Base-by-base conservation (phyloP, 2,113 vertebrate species). In the Malurus elegans region DNA sequence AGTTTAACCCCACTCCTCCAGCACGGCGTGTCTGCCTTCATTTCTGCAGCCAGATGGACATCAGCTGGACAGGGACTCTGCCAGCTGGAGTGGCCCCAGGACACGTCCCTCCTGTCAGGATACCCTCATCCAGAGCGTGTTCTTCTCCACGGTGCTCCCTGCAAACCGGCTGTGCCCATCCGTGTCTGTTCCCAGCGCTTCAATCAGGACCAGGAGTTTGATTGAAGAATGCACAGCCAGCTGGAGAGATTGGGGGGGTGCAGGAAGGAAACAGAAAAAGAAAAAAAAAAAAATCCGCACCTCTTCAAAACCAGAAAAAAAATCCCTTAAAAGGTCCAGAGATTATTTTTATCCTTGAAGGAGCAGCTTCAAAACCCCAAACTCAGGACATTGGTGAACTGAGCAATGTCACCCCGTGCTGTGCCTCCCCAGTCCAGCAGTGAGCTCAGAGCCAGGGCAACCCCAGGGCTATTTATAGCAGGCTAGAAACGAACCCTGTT, bases 331-430 rank as follows among this genome's bases (percentile, higher is more conserved):
- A 73, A 84, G 65, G 19, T 51, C 76, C n/a, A 6, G 38, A 73
- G 47, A 6, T 92, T 56, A 66, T 94, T 96, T 90, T 89, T 87
- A 74, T 91, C 95, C 48, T 21, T 38, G 75, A 92, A 82, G 60
- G n/a, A 91, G 24, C 54, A 65, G 48, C 53, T 86, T 66, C 29
- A 26, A 65, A 67, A 31, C 12, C 44, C 67, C 58, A 19, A 12
- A 24, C 10, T 38, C 50, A 14, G 2, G 65, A 17, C 8, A 7
- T 16, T 5, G 3, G 65, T 65, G 74, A 10, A 66, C 57, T 16
- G 18, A 18, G 21, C 60, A 50, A n/a, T 25, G 14, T 86, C 94
- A 36, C 65, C 80, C 84, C 69, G 7, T 0, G 2, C 69, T 15
- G 2, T 84, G 72, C 28, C 72, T 58, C 60, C 18, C 2, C 51